A percentile compares a stretch with the other conserved stretches of the same genome.
phyloP scores from a whole-genome alignment of 2,888 invertebrate genomes.

The Drosophila anomalata region DNA sequence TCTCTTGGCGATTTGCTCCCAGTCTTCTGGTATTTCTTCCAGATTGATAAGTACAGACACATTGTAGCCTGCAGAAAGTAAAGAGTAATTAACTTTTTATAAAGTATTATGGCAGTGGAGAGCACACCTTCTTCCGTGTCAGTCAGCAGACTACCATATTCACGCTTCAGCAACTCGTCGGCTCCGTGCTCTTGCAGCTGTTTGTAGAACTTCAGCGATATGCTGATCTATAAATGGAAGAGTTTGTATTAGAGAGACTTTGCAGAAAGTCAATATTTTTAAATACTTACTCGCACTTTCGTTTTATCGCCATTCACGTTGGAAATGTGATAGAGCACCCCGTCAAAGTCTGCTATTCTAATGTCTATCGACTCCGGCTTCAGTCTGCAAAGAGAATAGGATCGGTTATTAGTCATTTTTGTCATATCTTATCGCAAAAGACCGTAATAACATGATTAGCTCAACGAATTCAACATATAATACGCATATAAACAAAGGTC shows the following conservation, averaged over 20 bases:
- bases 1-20: slow-evolving; percentile 95
- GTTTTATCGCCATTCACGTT: slow-evolving; percentile 98
- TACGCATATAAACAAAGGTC: not conserved
- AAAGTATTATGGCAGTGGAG: not conserved
- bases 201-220: slow-evolving; percentile 98
- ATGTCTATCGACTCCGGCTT: slow-evolving; percentile 98
- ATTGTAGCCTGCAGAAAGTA: slow-evolving; percentile 90
- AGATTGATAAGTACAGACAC: slow-evolving; percentile 96
- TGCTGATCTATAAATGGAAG: slow-evolving; percentile 91
- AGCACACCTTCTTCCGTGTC: slow-evolving; percentile 92
- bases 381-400: slow-evolving; percentile 81
- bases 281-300: slow-evolving; percentile 94
- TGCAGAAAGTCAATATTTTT: not conserved
- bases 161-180: slow-evolving; percentile 96
- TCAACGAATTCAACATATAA: not conserved
- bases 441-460: not conserved
- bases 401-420: slow-evolving; percentile 31
- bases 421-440: slow-evolving; percentile 33
- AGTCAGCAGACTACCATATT: slow-evolving; percentile 93
- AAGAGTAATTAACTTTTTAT: not conserved
- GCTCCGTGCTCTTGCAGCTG: slow-evolving; percentile 99
- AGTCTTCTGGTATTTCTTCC: slow-evolving; percentile 95
- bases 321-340: slow-evolving; percentile 98
- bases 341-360: slow-evolving; percentile 98
- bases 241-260: not conserved